phyloP scores from a whole-genome alignment of 1,140 invertebrate genomes.

The Heliconius eleuchia region DNA sequence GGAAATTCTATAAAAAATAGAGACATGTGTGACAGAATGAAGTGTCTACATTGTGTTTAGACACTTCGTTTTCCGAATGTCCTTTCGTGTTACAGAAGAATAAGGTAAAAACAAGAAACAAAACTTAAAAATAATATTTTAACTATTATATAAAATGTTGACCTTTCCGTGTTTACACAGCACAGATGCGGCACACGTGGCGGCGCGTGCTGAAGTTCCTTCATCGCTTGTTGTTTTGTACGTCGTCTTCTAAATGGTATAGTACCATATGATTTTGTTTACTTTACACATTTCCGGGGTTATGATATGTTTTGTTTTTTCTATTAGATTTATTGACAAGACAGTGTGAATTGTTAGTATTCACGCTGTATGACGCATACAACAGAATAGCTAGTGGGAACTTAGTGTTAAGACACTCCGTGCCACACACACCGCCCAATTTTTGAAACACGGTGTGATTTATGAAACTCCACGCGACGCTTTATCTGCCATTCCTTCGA shows the following conservation, averaged over 20 bases:
- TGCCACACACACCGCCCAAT: background rate
- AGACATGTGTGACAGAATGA: too few relatives aligned
- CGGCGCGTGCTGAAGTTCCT: slow-evolving; percentile 41
- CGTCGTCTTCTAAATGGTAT: background rate
- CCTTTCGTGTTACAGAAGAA: too few relatives aligned
- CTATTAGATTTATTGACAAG: background rate
- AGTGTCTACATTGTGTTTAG: too few relatives aligned
- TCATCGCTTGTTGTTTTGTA: slow-evolving; percentile 6
- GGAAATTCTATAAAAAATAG: too few relatives aligned
- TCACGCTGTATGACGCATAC: background rate
- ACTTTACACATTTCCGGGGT: slow-evolving; percentile 24
- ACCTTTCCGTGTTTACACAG: slow-evolving; percentile 40
- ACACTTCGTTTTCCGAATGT: too few relatives aligned
- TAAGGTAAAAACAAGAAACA: background rate
- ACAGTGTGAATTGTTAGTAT: background rate
- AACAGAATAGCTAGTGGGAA: background rate
- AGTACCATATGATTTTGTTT: slow-evolving; percentile 30
- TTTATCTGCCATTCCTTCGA: background rate
- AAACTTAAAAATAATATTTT: background rate
- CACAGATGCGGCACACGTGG: slow-evolving; percentile 48
- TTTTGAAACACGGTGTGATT: background rate
- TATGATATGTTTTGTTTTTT: slow-evolving; percentile 14
- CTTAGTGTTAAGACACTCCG: background rate
- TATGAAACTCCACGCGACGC: background rate
- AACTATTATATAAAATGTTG: slow-evolving; percentile 34